Conservation (phyloP, 2,797 vertebrate genomes). For the Lophotriccus pileatus region DNA sequence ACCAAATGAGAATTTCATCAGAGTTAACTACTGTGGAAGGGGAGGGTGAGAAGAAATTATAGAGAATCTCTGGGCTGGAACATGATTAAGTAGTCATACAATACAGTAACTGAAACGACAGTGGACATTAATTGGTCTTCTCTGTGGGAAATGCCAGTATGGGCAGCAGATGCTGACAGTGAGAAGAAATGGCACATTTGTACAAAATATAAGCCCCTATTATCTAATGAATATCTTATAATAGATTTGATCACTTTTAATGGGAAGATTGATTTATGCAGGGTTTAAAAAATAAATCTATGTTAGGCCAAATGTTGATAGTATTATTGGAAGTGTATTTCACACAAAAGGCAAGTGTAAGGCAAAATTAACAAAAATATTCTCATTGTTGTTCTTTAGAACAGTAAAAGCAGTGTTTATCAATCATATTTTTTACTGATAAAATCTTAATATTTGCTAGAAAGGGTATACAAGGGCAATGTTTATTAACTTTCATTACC, state of each 20-base stretch:
- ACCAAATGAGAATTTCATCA: slow-evolving; percentile 7
- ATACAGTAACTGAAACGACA: not conserved
- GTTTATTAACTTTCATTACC: not conserved
- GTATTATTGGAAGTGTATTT: not conserved
- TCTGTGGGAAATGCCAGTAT: slow-evolving; percentile 16
- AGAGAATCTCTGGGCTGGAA: slow-evolving; percentile 32
- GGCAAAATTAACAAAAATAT: not conserved
- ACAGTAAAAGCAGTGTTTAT: not conserved
- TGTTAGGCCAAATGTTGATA: not conserved
- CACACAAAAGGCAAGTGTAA: not conserved
- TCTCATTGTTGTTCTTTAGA: rapidly evolving
- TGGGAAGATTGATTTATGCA: not conserved
- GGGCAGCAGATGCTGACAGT: not conserved
- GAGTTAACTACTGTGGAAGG: not conserved
- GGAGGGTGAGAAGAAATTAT: not conserved
- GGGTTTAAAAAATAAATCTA: not conserved
- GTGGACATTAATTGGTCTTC: slow-evolving; percentile 30
- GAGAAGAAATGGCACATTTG: not conserved
- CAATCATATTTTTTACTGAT: not conserved
- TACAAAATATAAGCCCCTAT: not conserved
- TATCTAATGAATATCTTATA: not conserved
- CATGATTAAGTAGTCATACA: slow-evolving; percentile 31
- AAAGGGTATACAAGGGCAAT: not conserved
- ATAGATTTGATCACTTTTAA: not conserved
- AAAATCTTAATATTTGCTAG: not conserved